Evolutionary conservation across 2,797 vertebrate genomes (phyloP).

Genomic region (Chaunax sp.): DNA sequence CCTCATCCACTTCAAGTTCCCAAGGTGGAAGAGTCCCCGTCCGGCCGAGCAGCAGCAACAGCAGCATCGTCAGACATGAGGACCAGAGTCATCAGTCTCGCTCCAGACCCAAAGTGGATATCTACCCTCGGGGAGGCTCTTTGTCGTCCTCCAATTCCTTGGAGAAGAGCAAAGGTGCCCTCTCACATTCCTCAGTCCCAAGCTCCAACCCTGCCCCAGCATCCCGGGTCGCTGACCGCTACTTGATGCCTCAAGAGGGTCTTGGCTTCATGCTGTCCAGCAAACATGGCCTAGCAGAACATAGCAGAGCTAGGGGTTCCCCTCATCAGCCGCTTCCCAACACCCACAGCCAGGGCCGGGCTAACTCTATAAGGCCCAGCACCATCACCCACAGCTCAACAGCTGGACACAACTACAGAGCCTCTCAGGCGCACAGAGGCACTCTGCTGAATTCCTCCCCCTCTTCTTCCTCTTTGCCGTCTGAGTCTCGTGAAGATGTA

Average conservation of each 20-base stretch:
- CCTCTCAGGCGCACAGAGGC: constrained; percentile 62
- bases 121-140: constrained; percentile 75
- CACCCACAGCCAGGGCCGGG: constrained; percentile 60
- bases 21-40: constrained; percentile 50
- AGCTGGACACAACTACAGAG: constrained; percentile 48
- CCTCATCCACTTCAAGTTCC: constrained; percentile 50
- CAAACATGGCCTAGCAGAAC: constrained; percentile 86
- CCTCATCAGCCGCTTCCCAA: constrained; percentile 53
- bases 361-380: constrained; percentile 56
- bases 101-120: constrained; percentile 81
- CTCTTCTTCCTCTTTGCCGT: constrained; percentile 59
- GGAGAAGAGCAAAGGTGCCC: constrained; percentile 77
- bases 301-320: constrained; percentile 64
- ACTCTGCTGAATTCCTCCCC: constrained; percentile 51
- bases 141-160: constrained; percentile 68
- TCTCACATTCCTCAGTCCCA: constrained; percentile 63
- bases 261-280: constrained; percentile 82
- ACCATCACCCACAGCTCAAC: constrained; percentile 58
- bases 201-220: constrained; percentile 64
- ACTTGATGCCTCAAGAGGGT: constrained; percentile 77
- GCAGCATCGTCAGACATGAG: constrained; percentile 73
- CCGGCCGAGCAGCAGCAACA: constrained; percentile 56
- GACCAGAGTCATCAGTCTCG: constrained; percentile 69
- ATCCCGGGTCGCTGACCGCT: constrained; percentile 81
- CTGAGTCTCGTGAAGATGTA: constrained; percentile 59